A percentile compares a stretch with the other conserved stretches of the same genome.
phyloP scores from a whole-genome alignment of 1,140 invertebrate genomes.

The Drosophila suzukii region DNA sequence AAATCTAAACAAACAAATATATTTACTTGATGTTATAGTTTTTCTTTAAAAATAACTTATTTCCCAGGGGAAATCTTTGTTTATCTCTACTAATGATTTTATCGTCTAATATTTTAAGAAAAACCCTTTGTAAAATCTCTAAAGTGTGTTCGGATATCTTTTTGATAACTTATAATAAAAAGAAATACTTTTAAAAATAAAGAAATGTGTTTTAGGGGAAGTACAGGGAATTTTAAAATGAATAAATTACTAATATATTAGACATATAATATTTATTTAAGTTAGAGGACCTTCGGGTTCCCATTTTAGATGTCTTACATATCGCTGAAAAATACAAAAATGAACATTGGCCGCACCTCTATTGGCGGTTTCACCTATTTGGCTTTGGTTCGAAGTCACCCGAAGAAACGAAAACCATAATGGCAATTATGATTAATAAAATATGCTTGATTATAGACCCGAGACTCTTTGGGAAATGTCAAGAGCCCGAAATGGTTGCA shows the following conservation, averaged over 20 bases:
- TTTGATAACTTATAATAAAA: too few relatives aligned
- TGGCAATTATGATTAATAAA: conserved; percentile 51
- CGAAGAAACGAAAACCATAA: conserved; percentile 28
- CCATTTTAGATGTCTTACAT: conserved; percentile 4
- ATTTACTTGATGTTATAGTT: conserved; percentile 3
- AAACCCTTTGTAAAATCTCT: too few relatives aligned
- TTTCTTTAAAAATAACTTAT: not conserved
- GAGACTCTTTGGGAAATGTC: conserved; percentile 27
- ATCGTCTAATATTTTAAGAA: not conserved
- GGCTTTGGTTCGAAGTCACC: conserved; percentile 25
- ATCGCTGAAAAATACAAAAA: conserved; percentile 12
- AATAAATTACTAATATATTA: too few relatives aligned
- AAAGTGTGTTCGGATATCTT: too few relatives aligned
- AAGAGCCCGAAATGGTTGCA: conserved; percentile 19
- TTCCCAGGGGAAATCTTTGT: too few relatives aligned
- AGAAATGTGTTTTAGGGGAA: too few relatives aligned
- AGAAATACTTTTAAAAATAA: too few relatives aligned
- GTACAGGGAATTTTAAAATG: too few relatives aligned
- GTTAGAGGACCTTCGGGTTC: conserved; percentile 4
- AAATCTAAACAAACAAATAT: conserved; percentile 19
- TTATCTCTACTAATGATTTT: not conserved
- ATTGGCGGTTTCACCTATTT: conserved; percentile 28
- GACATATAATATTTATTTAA: not conserved
- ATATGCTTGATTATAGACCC: conserved; percentile 39
- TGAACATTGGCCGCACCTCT: conserved; percentile 31